Base-by-base conservation (phyloP, 2,113 vertebrate genomes). In the Triplophysa rosa region DNA sequence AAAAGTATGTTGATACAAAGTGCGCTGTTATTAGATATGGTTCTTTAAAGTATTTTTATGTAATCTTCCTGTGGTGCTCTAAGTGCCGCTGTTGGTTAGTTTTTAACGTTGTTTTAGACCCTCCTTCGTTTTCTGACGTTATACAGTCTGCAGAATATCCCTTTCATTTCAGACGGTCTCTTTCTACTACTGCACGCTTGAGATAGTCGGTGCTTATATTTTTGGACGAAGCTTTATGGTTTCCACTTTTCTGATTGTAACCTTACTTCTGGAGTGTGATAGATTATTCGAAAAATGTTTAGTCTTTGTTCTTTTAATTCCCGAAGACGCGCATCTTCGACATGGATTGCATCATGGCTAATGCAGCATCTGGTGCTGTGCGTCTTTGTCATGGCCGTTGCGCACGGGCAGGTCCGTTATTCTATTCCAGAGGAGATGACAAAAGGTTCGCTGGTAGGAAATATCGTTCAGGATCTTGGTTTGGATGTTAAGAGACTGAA, bases 11-110 rank as follows among this genome's bases (percentile, higher is more conserved):
- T 7, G 33, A 7, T 37, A 37, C n/a, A n/a, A n/a, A n/a, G n/a
- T n/a, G n/a, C n/a, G n/a, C n/a, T n/a, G n/a, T 37, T 37, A 7
- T 37, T 37, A 37, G 33, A 3, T 37, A 6, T 29, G 3, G 6
- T 37, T 37, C 33, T 37, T 37, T 37, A 37, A 37, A 37, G 33
- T 37, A 8, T 37, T 37, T 37, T 37, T 93, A 86, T 95, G 93
- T 91, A 80, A 12, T 91, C 84, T 88, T 90, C 75, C 9, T 29
- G 42, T 87, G 91, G 89, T 89, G 94, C 95, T 93, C 89, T 29
- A 79, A 86, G 95, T 90, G 95, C 91, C 95, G 95, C 95, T 96
- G 94, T 96, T 91, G 93, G 88, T 92, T 91, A 94, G 86, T 90
- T 86, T 79, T 59, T 83, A 61, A 24, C 11, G 8, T 0, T 0